Evolutionary conservation across 2,797 vertebrate genomes (phyloP), one percentile per base, ranked within the genome.

Genomic region (Nothura maculosa): DNA sequence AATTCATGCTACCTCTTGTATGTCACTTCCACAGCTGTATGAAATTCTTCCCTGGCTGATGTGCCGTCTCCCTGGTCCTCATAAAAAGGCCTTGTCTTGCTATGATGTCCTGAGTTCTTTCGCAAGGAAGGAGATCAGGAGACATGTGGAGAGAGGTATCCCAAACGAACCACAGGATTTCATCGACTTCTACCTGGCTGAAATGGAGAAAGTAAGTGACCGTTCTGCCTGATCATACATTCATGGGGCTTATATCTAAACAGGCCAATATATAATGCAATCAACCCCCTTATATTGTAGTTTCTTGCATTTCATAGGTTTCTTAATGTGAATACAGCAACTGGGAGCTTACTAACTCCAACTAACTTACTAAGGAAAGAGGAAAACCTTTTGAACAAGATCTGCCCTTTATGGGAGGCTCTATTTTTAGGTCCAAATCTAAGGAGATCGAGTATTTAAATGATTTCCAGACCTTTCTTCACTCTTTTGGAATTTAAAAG

Each of bases 21-120:
- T 86, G 38, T 84, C 30, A 5, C 36, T 89, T 42, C 30, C 5
- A 4, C 81, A 97, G 96, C 22, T 97, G 42, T 95, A 97, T 0
- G 90, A 97, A 76, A 50, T 94, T 27, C 57, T 95, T 12, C 96
- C 96, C 43, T 89, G 96, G 96, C 40, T 97, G n/a, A 57, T 97
- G 81, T 2, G 45, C 11, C 8, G 0, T 40, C 73, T 97, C 25
- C 96, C 96, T 12, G 96, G 95, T 43, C 93, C 93, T 75, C 96
- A 96, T 52, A 93, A 96, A 58, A 85, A 90, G 21, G 50, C 2
- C 0, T 40, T 96, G 27, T 69, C 84, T 79, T 78, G 19, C 84
- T 91, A 91, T 27, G 73, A 92, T 42, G 32, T 79, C 24, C 74
- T 96, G 38, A 92, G 74, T 0, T 74, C 79, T 57, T 97, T 96